Base-by-base conservation (phyloP, 2,113 vertebrate species). In the Paedocypris sp. region DNA sequence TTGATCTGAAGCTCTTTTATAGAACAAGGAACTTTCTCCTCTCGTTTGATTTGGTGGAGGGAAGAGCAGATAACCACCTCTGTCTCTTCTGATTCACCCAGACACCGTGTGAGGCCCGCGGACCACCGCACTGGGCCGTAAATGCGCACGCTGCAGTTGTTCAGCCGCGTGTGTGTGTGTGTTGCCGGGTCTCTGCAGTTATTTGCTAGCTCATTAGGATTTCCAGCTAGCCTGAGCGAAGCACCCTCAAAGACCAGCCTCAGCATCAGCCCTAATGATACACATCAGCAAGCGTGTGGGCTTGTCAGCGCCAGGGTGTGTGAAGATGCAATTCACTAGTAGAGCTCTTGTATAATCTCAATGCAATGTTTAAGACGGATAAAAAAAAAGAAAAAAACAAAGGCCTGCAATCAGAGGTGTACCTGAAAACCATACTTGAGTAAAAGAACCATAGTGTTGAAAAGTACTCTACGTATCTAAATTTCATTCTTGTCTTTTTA, bases 181-280 rank as follows among this genome's bases (percentile, higher is more conserved):
- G 45, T 62, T 31, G 12, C 16, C 28, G 6, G 22, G 31, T 57
- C 50, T 23, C 32, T 42, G 58, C 47, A 38, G 62, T 62, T 63
- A 70, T 66, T 64, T 60, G 49, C 49, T 36, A 73, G 43, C 60
- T 60, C 69, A 72, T 68, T 69, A 57, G 19, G 35, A 29, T 64
- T 26, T 63, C 26, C 33, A 26, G 19, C 23, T 23, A 48, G 18
- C 32, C 26, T 41, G 28, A 32, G 41, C 16, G 47, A 22, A 31
- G 25, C 48, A 28, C 16, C 56, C 38, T 60, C 31, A 60, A 39
- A 65, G 25, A 31, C 12, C 47, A 31, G 35, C 25, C 48, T 63
- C 36, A 33, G 26, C 31, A 41, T 15, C 39, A n/a, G 22, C 16
- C 10, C 59, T 62, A 59, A 60, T 60, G 46, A 66, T 49, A 13